Conservation (phyloP, 1,140 invertebrate genomes). For the Patella vulgata region DNA sequence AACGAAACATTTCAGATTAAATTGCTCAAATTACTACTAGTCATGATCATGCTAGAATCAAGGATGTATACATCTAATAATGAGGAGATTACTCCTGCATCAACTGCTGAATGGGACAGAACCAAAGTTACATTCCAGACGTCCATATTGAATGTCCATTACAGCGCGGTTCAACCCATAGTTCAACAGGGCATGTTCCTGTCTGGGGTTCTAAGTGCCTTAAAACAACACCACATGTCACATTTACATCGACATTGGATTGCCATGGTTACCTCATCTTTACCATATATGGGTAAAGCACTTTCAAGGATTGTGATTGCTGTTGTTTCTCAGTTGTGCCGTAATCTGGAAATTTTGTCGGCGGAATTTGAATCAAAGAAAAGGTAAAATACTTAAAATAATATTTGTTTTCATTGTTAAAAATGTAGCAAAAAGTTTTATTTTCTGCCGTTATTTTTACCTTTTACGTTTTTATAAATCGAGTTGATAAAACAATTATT, state of each 20-base stretch:
- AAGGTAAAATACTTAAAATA: conserved; percentile 28
- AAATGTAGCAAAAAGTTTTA: not conserved
- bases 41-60: conserved; percentile 83
- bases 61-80: conserved; percentile 65
- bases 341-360: conserved; percentile 79
- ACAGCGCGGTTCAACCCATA: conserved; percentile 48
- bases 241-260: conserved; percentile 82
- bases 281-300: conserved; percentile 79
- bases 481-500: too few relatives aligned
- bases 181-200: conserved; percentile 84
- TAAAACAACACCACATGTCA: conserved; percentile 71
- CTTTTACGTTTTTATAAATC: too few relatives aligned
- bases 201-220: conserved; percentile 81
- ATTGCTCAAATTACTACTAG: conserved; percentile 77
- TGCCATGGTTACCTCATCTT: conserved; percentile 79
- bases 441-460: too few relatives aligned
- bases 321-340: conserved; percentile 84
- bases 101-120: conserved; percentile 42
- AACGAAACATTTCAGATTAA: conserved; percentile 83
- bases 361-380: conserved; percentile 37
- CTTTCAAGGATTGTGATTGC: conserved; percentile 81
- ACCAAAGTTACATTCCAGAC: conserved; percentile 47
- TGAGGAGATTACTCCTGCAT: conserved; percentile 12
- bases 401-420: too few relatives aligned
- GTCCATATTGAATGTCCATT: conserved; percentile 41